A percentile compares a stretch with the other conserved stretches of the same genome.
Conservation (phyloP, 2,797 vertebrate species). For the Microctenopoma steveboyesi region DNA sequence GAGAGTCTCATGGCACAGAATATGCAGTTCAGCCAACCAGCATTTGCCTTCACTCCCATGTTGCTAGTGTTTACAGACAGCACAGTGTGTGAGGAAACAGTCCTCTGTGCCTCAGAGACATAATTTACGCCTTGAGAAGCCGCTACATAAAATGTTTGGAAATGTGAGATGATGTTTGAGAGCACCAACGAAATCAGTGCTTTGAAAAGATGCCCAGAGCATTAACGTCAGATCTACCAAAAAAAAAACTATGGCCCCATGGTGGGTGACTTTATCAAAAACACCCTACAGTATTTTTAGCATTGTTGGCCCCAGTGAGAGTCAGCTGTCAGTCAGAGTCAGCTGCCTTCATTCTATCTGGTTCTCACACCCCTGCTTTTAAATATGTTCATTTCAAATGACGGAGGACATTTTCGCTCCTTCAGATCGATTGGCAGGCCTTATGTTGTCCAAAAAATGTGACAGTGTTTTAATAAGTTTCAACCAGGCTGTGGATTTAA, state of each 20-base stretch:
- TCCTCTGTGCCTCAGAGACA: constrained; percentile 44
- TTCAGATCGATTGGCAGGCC: background rate
- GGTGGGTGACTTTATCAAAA: constrained; percentile 35
- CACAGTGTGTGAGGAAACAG: constrained; percentile 38
- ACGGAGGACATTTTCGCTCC: constrained; percentile 3
- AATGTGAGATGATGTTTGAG: constrained; percentile 46
- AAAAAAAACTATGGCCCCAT: constrained; percentile 17
- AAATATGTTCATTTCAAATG: constrained; percentile 18
- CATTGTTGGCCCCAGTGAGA: constrained; percentile 16
- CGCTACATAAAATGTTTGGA: constrained; percentile 44
- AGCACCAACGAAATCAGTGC: constrained; percentile 24
- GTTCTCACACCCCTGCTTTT: background rate
- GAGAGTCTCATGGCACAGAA: constrained; percentile 30
- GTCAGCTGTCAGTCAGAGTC: constrained; percentile 22
- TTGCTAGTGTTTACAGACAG: constrained; percentile 52
- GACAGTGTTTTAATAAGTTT: no score
- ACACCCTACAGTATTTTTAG: constrained; percentile 41
- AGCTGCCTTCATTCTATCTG: background rate
- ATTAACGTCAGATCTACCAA: constrained; percentile 46
- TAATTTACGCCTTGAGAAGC: constrained; percentile 38
- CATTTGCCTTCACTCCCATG: constrained; percentile 43
- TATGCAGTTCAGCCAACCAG: constrained; percentile 24
- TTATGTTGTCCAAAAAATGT: background rate
- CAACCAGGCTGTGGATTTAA: no score
- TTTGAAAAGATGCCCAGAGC: constrained; percentile 50